Evolutionary conservation across 2,888 invertebrate genomes (phyloP).

Genomic region (Drosophila pegasa): DNA sequence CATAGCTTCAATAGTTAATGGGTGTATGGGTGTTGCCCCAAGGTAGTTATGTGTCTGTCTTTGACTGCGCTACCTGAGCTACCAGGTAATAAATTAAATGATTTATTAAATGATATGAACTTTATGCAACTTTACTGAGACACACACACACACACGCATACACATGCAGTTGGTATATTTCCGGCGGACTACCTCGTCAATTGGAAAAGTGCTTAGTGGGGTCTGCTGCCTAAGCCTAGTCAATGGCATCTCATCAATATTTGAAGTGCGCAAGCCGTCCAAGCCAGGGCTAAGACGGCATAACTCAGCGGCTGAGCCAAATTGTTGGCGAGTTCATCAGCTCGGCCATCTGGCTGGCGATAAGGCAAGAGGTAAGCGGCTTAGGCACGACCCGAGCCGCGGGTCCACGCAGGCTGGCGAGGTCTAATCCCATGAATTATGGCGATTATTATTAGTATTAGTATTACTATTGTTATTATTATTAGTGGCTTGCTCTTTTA

Average conservation of each 20-base stretch:
- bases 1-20: slow-evolving; percentile 1
- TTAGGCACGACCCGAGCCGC: neutral
- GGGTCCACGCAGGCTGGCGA: neutral
- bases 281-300: slow-evolving; percentile 53
- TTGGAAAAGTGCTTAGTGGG: slow-evolving; percentile 1
- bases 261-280: slow-evolving; percentile 29
- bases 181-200: slow-evolving; percentile 2
- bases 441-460: neutral
- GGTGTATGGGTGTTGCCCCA: neutral
- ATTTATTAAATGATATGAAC: slow-evolving; percentile 73
- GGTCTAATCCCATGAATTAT: slow-evolving; percentile 7
- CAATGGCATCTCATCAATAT: slow-evolving; percentile 65
- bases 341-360: slow-evolving; percentile 11
- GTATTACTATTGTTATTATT: too few relatives aligned
- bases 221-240: slow-evolving; percentile 48
- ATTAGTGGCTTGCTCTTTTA: slow-evolving; percentile 4
- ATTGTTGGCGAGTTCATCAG: slow-evolving; percentile 37
- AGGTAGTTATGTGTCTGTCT: slow-evolving; percentile 2
- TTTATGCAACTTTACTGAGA: slow-evolving; percentile 50
- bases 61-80: slow-evolving; percentile 4
- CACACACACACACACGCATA: slow-evolving; percentile 6
- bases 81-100: slow-evolving; percentile 67
- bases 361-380: slow-evolving; percentile 30
- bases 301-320: slow-evolving; percentile 64
- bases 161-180: slow-evolving; percentile 18